Evolutionary conservation across 2,797 vertebrate species (phyloP), one percentile per base, ranked within the genome.

Genomic region (Eremophila alpestris): DNA sequence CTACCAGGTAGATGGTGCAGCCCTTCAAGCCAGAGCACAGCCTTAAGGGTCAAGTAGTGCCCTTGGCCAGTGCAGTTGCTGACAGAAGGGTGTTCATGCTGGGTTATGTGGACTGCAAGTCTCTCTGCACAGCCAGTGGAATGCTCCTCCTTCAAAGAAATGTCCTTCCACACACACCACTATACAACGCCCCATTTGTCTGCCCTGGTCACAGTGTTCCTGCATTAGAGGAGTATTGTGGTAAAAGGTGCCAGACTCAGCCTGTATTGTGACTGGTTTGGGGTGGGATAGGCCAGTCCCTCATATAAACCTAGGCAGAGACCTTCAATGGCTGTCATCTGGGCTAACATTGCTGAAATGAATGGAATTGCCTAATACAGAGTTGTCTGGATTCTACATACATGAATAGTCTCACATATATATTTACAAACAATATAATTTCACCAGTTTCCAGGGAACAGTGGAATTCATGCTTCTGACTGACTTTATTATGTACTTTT

Each of bases 121-220:
- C 49, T 69, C 36, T 63, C 13, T 17, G 11, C 43, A 40, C 38
- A 19, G 20, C 15, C 56, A 10, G 10, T 40, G 32, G 4, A 62
- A 30, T 30, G 38, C 5, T 49, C 1, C 2, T 30, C 8, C 43
- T 56, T 68, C 49, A 40, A 30, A 51, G 55, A 30, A 21, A 13
- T 10, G 4, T 51, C 26, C 19, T 71, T 41, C 1, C 13, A 5
- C 12, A 16, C 20, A 59, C 20, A 19, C 11, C 5, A 5, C 14
- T 7, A 7, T 32, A 18, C 18, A n/a, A 20, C 0, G 0, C 7
- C 17, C 4, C 0, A 0, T 40, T 45, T 51, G 13, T 59, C 36
- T 62, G 24, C 16, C 10, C n/a, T 58, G 38, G 21, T 21, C 9
- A n/a, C 16, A 40, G 16, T 7, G 8, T 19, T 74, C 13, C 21